Evolutionary conservation across 2,888 invertebrate species (phyloP), one percentile per base, ranked within the genome.

Genomic region (Allophyes oxyacanthae): DNA sequence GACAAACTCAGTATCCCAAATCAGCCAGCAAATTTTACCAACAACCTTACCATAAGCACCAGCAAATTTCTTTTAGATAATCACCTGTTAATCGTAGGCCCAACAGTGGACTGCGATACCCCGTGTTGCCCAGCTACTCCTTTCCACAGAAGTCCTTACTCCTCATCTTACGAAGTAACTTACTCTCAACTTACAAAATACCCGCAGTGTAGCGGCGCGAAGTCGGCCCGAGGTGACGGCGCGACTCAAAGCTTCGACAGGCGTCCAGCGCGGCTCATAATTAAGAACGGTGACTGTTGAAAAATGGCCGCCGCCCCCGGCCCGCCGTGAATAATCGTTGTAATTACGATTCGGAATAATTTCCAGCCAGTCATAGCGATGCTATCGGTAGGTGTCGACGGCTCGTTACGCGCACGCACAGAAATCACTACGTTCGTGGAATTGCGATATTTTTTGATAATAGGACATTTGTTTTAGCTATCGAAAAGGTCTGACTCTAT

Each of bases 261-360:
- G 83, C 93, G 92, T 92, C 93, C 93, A 92, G 85, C 88, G 83
- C 88, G 88, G 90, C 89, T 93, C 92, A 93, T 94, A 94, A 93
- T 94, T 94, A 94, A 94, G 94, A 94, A 94, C 91, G 92, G 94
- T 94, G 94, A 94, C 94, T 94, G 92, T 93, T 93, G 93, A 93
- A 94, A 94, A 94, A 94, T 93, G 92, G 92, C 92, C 81, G 92
- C 92, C 92, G 93, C 92, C 93, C 93, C 93, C 92, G 92, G 93
- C 92, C 92, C 90, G 91, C 94, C 94, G 93, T 94, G 93, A 94
- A 94, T 93, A 94, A 94, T 94, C 93, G 94, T 85, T 91, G 93
- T 94, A 94, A 94, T 93, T 94, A 94, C 93, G 90, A 93, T 89
- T 93, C 91, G 89, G 93, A 93, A 94, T 93, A 94, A 93, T 94